phyloP scores from a whole-genome alignment of 1,140 invertebrate species.

The Macrobrachium rosenbergii region DNA sequence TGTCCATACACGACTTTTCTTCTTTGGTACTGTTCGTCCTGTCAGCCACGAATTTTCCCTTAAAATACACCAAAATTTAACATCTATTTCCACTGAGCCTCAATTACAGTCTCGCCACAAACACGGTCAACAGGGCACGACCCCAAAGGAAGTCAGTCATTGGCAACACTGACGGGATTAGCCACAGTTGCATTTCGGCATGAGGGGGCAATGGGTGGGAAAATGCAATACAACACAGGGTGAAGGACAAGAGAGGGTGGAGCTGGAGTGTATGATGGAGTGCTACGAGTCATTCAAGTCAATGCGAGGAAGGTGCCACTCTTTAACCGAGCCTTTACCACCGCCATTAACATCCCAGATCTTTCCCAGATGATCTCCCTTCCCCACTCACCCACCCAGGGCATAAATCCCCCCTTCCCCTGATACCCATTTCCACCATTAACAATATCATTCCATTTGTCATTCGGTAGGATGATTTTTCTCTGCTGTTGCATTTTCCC shows the following conservation, averaged over 20 bases:
- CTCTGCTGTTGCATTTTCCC: too few species aligned
- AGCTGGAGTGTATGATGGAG: constrained; percentile 46
- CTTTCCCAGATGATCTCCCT: too few species aligned
- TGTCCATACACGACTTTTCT: background rate
- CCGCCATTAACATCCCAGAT: too few species aligned
- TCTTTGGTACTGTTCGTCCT: background rate
- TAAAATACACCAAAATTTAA: background rate
- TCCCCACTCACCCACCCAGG: too few species aligned
- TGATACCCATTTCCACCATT: too few species aligned
- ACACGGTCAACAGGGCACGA: too few species aligned
- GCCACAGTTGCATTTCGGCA: constrained; percentile 51
- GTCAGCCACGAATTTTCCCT: background rate
- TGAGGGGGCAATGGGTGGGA: constrained; percentile 48
- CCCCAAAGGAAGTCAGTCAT: background rate
- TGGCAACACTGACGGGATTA: constrained; percentile 19
- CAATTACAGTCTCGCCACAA: too few species aligned
- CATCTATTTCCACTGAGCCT: background rate
- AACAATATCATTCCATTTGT: too few species aligned
- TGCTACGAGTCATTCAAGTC: constrained; percentile 19
- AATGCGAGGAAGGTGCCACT: background rate
- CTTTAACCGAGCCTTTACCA: background rate
- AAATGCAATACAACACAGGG: constrained; percentile 8
- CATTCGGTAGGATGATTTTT: too few species aligned
- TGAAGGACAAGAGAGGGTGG: background rate
- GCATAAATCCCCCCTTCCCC: too few species aligned